phyloP scores from a whole-genome alignment of 2,113 vertebrate genomes.

The Heloderma charlesbogerti region DNA sequence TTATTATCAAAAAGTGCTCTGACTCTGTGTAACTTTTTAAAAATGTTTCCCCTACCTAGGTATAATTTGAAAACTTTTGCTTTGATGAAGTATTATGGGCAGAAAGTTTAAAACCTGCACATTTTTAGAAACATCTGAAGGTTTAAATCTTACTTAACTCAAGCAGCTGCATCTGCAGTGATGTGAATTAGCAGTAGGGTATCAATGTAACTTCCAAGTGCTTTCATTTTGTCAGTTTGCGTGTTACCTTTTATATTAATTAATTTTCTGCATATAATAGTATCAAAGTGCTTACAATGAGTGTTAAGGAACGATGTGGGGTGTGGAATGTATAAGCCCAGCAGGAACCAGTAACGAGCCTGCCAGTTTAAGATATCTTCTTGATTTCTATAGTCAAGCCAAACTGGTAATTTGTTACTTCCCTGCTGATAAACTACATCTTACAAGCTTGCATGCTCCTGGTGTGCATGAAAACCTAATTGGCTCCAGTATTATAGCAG shows the following conservation, averaged over 20 bases:
- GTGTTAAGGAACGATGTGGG: conserved; percentile 21
- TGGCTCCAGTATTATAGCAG: conserved; percentile 19
- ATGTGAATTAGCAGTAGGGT: conserved; percentile 7
- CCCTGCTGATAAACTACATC: conserved; percentile 34
- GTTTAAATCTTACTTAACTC: conserved; percentile 1
- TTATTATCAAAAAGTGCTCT: background rate
- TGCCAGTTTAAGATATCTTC: conserved; percentile 36
- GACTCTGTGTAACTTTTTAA: background rate
- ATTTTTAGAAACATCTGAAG: background rate
- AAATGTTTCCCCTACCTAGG: background rate
- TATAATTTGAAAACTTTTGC: background rate
- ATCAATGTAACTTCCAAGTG: conserved; percentile 2
- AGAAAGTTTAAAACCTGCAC: background rate
- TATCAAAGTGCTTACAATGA: conserved; percentile 21
- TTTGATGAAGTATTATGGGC: conserved; percentile 17
- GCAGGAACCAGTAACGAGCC: conserved; percentile 36
- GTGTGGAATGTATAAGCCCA: conserved; percentile 9
- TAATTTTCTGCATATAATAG: conserved; percentile 39
- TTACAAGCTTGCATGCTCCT: conserved; percentile 18
- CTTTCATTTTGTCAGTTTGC: conserved; percentile 28
- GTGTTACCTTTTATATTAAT: conserved; percentile 34
- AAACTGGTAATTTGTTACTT: conserved; percentile 42
- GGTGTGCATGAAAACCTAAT: conserved; percentile 34
- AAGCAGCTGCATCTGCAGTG: background rate
- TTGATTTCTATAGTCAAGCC: conserved; percentile 47